A percentile compares a stretch with the other conserved stretches of the same genome.
Evolutionary conservation across 2,113 vertebrate species (phyloP).

Genomic region (Microtus oregoni): DNA sequence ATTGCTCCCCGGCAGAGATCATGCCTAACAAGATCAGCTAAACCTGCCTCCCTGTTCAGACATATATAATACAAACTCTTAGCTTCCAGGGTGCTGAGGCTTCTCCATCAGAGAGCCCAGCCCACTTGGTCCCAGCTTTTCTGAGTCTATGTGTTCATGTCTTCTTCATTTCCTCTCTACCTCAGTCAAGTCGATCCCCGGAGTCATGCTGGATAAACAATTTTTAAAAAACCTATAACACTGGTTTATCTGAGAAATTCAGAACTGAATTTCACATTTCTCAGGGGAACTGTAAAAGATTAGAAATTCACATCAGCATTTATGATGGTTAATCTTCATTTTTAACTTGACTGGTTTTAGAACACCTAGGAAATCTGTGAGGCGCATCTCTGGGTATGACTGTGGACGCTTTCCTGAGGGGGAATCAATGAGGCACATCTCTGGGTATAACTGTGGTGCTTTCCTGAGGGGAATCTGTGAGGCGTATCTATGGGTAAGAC

Average conservation of each 20-base stretch:
- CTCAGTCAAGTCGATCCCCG: not conserved
- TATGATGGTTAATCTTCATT: not conserved
- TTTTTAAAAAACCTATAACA: not conserved
- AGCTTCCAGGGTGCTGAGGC: not conserved
- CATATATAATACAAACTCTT: not conserved
- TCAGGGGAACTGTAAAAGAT: not conserved
- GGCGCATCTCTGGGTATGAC: not conserved
- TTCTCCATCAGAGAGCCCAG: not conserved
- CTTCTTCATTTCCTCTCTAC: not conserved
- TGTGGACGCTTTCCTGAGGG: not conserved
- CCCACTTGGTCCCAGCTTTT: not conserved
- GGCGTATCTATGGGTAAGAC: too few relatives aligned
- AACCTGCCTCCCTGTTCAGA: not conserved
- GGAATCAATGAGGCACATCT: not conserved
- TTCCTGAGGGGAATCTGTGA: too few relatives aligned
- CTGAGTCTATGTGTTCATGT: not conserved
- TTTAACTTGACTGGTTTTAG: not conserved
- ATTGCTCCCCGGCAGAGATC: not conserved
- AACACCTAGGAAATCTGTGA: not conserved
- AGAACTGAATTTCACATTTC: not conserved
- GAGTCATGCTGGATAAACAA: not conserved
- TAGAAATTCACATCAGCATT: conserved; percentile 12
- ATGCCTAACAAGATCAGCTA: not conserved
- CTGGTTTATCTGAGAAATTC: conserved; percentile 18
- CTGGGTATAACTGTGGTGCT: not conserved